Percentiles rank a stretch among this genome's conserved stretches.
phyloP scores from a whole-genome alignment of 2,113 vertebrate species.

The Sardina pilchardus region DNA sequence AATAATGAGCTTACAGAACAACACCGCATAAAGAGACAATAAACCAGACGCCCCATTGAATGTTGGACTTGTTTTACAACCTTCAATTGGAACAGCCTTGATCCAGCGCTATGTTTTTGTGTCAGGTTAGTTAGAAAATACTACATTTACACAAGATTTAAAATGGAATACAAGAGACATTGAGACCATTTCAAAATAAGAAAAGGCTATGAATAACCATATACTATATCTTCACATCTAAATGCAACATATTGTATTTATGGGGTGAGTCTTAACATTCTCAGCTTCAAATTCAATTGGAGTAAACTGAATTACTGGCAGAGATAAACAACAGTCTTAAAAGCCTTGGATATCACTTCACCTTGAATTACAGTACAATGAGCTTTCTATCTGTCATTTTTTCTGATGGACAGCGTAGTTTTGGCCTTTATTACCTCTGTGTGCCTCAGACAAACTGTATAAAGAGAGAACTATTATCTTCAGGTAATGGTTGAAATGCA shows the following conservation, averaged over 20 bases:
- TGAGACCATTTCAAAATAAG: neutral
- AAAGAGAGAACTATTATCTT: no score
- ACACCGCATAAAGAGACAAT: neutral
- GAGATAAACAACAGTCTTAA: neutral
- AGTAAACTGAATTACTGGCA: neutral
- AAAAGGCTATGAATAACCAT: neutral
- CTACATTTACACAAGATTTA: neutral
- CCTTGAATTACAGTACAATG: neutral
- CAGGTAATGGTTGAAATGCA: no score
- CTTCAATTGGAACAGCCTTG: neutral
- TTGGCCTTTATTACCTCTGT: neutral
- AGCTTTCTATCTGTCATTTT: neutral
- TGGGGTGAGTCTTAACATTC: neutral
- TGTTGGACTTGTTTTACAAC: neutral
- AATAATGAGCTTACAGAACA: neutral
- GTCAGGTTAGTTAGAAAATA: neutral
- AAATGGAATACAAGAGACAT: no score
- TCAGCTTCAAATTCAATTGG: neutral
- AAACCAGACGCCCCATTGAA: neutral
- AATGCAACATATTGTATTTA: neutral
- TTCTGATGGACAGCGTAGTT: neutral
- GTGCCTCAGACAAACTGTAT: neutral
- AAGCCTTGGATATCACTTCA: neutral
- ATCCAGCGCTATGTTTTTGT: neutral
- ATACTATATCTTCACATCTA: neutral